Conservation (phyloP, 2,113 vertebrate species). For the Apteryx mantelli region DNA sequence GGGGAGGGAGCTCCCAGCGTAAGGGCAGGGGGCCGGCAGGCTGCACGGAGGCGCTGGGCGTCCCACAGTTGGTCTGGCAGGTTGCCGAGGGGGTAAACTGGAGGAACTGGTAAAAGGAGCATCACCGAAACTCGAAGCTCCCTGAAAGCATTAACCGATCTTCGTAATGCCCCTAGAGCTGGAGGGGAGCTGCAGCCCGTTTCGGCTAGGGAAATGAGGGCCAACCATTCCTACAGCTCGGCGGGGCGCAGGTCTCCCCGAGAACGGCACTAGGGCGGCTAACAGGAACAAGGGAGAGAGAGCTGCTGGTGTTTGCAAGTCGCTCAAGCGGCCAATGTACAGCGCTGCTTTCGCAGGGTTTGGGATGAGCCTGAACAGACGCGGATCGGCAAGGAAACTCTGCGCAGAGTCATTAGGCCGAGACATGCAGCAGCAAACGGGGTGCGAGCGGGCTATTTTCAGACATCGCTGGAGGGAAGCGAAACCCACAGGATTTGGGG, state of each 20-base stretch:
- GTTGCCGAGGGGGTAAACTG: background rate
- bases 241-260: background rate
- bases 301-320: background rate
- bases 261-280: background rate
- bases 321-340: background rate
- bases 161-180: accelerated
- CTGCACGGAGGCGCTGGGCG: background rate
- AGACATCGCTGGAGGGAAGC: background rate
- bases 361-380: slow-evolving; percentile 19
- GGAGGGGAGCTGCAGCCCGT: background rate
- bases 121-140: background rate
- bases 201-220: background rate
- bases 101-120: background rate
- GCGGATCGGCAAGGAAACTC: background rate
- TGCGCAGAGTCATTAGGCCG: background rate
- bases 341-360: background rate
- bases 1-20: background rate
- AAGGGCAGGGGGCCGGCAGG: background rate
- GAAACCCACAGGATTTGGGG: background rate
- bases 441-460: slow-evolving; percentile 25
- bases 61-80: accelerated
- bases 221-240: background rate
- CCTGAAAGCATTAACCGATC: background rate
- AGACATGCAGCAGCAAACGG: slow-evolving; percentile 27
- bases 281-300: background rate